Evolutionary conservation across 1,140 invertebrate species (phyloP), one percentile per base, ranked within the genome.

Genomic region (Platyscapa corneri): DNA sequence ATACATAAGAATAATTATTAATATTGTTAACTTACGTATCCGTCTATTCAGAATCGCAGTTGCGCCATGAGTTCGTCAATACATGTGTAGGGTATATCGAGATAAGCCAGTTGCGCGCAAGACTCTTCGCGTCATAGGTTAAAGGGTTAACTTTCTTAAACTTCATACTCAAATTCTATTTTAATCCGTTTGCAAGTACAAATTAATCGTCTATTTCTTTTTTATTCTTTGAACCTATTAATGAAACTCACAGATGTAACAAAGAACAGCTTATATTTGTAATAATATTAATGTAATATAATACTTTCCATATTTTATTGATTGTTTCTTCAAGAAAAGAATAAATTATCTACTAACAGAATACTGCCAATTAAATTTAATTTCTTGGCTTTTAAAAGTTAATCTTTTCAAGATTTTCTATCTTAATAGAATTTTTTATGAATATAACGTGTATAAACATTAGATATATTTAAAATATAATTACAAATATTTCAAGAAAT

Each of bases 101-200:
- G 74, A 83, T 82, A 82, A 82, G 72, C 75, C 34, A 37, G 0
- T 27, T 49, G 46, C n/a, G 56, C 64, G 34, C 81, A 53, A 46
- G 67, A 60, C 20, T 46, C 27, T 72, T n/a, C 49, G 67, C 83
- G 76, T 85, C 83, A 80, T 74, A 85, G 83, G 83, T 85, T 85
- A 76, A 86, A 77, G 84, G 79, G 78, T 86, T 82, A 86, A 82
- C 78, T 67, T n/a, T 34, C 72, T 77, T 81, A 81, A 74, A 65
- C 37, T 76, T 76, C 14, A 37, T 39, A 65, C 60, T 39, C 46
- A 60, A 79, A 84, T 79, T 79, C 76, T 70, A 84, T 84, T 70
- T 84, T 84, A 78, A 79, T 60, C 30, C 46, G 46, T 0, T 76
- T 34, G 49, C 82, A 34, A 72, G 20, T 27, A 14, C 34, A 72